Percentiles rank a stretch among this genome's conserved stretches.
Evolutionary conservation across 2,113 vertebrate genomes (phyloP).

Genomic region (Amblyornis subalaris): DNA sequence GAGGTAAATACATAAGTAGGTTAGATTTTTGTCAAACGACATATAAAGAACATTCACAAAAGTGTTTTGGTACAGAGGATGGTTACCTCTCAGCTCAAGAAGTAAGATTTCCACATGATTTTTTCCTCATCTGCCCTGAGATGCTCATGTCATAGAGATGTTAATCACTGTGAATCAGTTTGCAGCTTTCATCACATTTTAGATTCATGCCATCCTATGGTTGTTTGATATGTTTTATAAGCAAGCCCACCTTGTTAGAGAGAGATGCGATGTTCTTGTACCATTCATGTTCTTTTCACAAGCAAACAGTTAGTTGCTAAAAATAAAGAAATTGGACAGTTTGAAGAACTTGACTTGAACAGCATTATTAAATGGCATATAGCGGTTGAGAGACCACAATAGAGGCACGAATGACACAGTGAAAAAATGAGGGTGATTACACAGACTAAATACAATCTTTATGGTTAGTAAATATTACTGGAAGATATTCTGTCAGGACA

Average conservation of each 20-base stretch:
- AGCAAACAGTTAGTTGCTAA: background rate
- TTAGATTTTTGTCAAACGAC: background rate
- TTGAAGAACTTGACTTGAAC: background rate
- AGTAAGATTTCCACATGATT: background rate
- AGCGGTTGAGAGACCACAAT: background rate
- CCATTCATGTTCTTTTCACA: background rate
- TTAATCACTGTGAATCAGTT: background rate
- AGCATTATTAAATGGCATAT: background rate
- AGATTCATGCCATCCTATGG: background rate
- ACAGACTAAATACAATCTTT: background rate
- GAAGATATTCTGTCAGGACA: background rate
- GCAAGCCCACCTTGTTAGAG: background rate
- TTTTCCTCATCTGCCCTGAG: background rate
- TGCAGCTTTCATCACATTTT: background rate
- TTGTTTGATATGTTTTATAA: background rate
- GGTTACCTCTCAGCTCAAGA: background rate
- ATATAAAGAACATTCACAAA: background rate
- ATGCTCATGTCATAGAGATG: background rate
- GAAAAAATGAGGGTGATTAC: background rate
- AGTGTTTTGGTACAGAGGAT: background rate
- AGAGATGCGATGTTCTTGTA: background rate
- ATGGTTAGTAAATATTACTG: background rate
- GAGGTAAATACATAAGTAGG: background rate
- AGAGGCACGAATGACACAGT: background rate
- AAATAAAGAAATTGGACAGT: background rate